Evolutionary conservation across 2,888 invertebrate species (phyloP).

Genomic region (Furcula furcula): DNA sequence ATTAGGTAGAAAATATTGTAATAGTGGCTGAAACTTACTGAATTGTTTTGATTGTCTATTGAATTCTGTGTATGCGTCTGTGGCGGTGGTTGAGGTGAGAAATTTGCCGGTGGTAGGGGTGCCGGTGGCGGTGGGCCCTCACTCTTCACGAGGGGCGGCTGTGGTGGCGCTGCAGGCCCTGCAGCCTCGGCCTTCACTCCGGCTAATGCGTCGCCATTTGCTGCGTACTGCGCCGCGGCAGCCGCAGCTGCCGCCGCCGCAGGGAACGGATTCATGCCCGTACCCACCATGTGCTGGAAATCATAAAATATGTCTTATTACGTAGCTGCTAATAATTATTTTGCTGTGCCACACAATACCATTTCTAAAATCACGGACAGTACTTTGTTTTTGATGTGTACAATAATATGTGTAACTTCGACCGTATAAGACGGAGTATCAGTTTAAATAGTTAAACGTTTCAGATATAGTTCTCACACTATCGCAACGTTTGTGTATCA

Average conservation of each 20-base stretch:
- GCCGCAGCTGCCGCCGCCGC: conserved; percentile 84
- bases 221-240: conserved; percentile 82
- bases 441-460: too few relatives aligned
- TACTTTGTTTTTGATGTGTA: too few relatives aligned
- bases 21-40: conserved; percentile 67
- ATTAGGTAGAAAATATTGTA: too few relatives aligned
- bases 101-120: conserved; percentile 68
- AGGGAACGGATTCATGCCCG: conserved; percentile 90
- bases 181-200: conserved; percentile 73
- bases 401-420: too few relatives aligned
- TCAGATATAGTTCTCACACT: not conserved
- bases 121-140: conserved; percentile 75
- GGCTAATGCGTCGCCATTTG: conserved; percentile 78
- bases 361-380: too few relatives aligned
- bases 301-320: conserved; percentile 32
- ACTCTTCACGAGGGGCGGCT: conserved; percentile 76
- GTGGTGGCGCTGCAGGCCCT: conserved; percentile 61
- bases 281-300: conserved; percentile 96
- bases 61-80: conserved; percentile 75
- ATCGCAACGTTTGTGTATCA: conserved; percentile 17
- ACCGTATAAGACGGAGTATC: too few relatives aligned
- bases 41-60: conserved; percentile 81
- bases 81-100: conserved; percentile 70
- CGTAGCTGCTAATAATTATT: too few relatives aligned
- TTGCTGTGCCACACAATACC: too few relatives aligned